Evolutionary conservation across 2,888 invertebrate species (phyloP), one percentile per base, ranked within the genome.

Genomic region (Acleris literana): DNA sequence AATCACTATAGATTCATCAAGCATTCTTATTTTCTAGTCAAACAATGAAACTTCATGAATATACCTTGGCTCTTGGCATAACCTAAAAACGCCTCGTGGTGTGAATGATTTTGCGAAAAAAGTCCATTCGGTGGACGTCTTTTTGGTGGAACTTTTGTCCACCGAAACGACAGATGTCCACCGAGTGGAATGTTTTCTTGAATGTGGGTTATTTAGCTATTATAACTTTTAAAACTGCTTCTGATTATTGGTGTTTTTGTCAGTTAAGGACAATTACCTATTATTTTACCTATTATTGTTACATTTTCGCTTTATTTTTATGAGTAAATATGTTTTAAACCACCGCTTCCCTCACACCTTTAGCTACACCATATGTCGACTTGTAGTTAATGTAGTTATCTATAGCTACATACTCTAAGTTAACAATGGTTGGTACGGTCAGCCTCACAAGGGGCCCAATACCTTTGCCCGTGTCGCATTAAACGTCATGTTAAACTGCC

Each of bases 81-180:
- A 29, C 53, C 16, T 46, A 46, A 17, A 46, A 46, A 46, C 17
- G 46, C 5, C 46, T 4, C 16, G 46, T 17, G 46, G 46, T 46
- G 46, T 29, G 53, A 53, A 29, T 29, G 29, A 29, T 29, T 53
- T 53, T 25, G 25, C n/a, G 9, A 53, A 53, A 53, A 53, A 25
- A 29, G 7, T 53, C 53, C 25, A 53, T 29, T 53, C 53, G 53
- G 53, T 53, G 53, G 53, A 53, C 53, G 11, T 39, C 33, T 51
- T 51, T 51, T 51, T 4, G 51, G 22, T 51, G 25, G 51, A 51
- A 51, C 51, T 51, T 51, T 22, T 39, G 51, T 51, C 51, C 51
- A 51, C 51, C 22, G 22, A 22, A 51, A 51, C 20, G 51, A 51
- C 51, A 51, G 51, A 20, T 51, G 20, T 20, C 22, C 20, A 20